Conservation (phyloP, 2,797 vertebrate genomes). For the Tangara arthus region DNA sequence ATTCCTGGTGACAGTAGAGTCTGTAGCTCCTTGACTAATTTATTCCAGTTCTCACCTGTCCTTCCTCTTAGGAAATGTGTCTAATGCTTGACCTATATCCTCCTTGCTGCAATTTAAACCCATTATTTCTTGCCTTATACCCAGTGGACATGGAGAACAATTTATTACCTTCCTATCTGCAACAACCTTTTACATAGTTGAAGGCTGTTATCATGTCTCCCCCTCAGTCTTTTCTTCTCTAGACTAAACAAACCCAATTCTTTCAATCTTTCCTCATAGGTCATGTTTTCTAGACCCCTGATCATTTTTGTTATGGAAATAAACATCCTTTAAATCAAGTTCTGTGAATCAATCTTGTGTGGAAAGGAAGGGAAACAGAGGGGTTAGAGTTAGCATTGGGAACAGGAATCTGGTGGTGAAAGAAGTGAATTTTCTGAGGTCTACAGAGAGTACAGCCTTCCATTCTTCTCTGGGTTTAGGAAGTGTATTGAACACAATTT, state of each 20-base stretch:
- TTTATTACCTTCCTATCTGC: constrained; percentile 71
- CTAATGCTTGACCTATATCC: constrained; percentile 53
- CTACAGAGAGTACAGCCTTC: constrained; percentile 30
- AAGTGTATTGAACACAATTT: neutral
- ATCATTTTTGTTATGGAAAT: constrained; percentile 72
- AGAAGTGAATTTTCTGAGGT: constrained; percentile 57
- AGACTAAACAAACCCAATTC: constrained; percentile 72
- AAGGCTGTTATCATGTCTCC: constrained; percentile 71
- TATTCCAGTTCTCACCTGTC: constrained; percentile 60
- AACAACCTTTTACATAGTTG: constrained; percentile 70
- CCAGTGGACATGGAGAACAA: constrained; percentile 62
- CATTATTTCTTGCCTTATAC: constrained; percentile 65
- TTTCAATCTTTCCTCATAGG: constrained; percentile 72
- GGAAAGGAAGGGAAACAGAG: constrained; percentile 61
- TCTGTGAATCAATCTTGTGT: constrained; percentile 67
- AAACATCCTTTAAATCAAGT: constrained; percentile 71
- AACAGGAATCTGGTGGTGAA: constrained; percentile 68
- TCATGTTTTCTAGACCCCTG: constrained; percentile 70
- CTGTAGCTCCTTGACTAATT: constrained; percentile 32
- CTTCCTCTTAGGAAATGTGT: constrained; percentile 38
- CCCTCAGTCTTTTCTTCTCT: constrained; percentile 70
- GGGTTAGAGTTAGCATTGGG: constrained; percentile 52
- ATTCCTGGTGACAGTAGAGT: neutral
- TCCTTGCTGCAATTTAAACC: constrained; percentile 61
- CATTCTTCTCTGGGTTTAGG: neutral